Conservation (phyloP, 2,113 vertebrate species). For the Pristiophorus japonicus region DNA sequence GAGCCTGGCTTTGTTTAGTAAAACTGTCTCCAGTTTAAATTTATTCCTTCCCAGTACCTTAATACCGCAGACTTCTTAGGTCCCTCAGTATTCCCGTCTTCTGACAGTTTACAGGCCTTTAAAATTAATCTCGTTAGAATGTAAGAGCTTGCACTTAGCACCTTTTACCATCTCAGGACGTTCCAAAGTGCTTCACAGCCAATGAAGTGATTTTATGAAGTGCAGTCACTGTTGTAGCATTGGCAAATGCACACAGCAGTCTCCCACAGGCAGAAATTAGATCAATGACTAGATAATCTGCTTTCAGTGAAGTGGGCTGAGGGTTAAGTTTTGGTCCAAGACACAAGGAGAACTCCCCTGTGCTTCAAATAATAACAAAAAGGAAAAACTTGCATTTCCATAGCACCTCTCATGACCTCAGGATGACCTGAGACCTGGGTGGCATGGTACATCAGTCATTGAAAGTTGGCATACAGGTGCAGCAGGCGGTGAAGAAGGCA, state of each 20-base stretch:
- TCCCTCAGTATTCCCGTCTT: no score
- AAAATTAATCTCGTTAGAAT: background rate
- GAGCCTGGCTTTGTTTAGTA: background rate
- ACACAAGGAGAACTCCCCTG: background rate
- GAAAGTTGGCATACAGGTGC: no score
- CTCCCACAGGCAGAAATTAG: background rate
- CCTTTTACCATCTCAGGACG: background rate
- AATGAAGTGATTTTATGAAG: background rate
- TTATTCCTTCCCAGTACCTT: background rate
- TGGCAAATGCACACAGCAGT: background rate
- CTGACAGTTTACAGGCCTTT: background rate
- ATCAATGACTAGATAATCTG: background rate
- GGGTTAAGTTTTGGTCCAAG: background rate
- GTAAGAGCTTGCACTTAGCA: background rate
- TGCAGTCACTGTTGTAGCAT: background rate
- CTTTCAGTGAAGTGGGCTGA: background rate
- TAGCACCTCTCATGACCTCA: no score
- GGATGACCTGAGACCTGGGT: no score
- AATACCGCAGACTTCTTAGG: background rate
- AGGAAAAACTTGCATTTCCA: no score
- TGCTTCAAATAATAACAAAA: background rate
- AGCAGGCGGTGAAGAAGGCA: no score
- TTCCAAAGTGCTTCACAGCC: background rate
- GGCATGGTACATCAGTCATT: no score
- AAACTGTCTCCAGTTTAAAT: background rate